phyloP scores from a whole-genome alignment of 2,888 invertebrate genomes.

The Heteromyza rotundicornis region DNA sequence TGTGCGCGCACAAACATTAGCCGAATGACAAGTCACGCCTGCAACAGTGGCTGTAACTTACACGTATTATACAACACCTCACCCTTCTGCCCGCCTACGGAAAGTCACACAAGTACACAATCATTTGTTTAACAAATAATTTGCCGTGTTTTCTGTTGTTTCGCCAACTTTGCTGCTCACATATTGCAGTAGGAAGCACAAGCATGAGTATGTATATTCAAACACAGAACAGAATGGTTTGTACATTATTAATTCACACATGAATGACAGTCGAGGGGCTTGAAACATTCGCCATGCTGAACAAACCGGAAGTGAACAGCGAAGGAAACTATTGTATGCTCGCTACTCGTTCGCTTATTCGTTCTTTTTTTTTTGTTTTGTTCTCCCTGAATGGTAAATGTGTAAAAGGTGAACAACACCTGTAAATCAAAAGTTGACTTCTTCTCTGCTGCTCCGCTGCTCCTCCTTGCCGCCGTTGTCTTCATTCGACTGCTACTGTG shows the following conservation, averaged over 20 bases:
- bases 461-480: neutral
- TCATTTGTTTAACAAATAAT: slow-evolving; percentile 5
- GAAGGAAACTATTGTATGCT: neutral
- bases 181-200: too few relatives aligned
- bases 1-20: neutral
- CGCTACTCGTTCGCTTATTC: neutral
- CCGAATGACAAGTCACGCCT: slow-evolving; percentile 3
- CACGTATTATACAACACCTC: neutral
- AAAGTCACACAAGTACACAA: too few relatives aligned
- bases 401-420: slow-evolving; percentile 31
- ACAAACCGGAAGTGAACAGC: neutral
- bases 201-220: too few relatives aligned
- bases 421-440: slow-evolving; percentile 27
- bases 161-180: neutral
- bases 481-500: too few relatives aligned
- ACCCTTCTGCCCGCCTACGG: too few relatives aligned
- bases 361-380: neutral
- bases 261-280: neutral
- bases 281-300: too few relatives aligned
- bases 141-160: neutral
- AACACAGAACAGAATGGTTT: neutral
- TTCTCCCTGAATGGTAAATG: slow-evolving; percentile 9
- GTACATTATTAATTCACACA: neutral
- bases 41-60: neutral
- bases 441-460: neutral